Conservation (phyloP, 2,888 invertebrate genomes). For the Tetanocera ferruginea region DNA sequence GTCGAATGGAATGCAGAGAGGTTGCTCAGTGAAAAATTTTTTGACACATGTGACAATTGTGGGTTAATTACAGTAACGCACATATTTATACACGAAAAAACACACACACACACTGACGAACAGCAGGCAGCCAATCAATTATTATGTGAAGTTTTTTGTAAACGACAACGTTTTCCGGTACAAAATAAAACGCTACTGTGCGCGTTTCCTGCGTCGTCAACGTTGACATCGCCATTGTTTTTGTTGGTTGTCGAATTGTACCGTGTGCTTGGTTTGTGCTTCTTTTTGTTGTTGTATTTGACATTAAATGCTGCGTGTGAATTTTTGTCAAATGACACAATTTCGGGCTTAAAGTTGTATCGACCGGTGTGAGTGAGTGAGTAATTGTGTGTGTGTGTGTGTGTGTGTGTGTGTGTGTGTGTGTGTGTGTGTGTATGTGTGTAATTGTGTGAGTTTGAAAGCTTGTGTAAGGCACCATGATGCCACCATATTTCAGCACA, state of each 20-base stretch:
- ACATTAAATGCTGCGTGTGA: constrained; percentile 36
- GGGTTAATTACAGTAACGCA: constrained; percentile 36
- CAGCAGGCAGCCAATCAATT: constrained; percentile 62
- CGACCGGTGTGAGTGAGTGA: constrained; percentile 7
- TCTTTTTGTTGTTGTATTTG: neutral
- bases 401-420: neutral
- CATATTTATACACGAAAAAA: neutral
- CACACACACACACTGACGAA: constrained; percentile 14
- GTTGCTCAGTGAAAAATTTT: constrained; percentile 38
- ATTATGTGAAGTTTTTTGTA: constrained; percentile 64
- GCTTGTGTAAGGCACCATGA: neutral
- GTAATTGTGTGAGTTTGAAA: neutral
- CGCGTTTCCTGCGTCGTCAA: constrained; percentile 9
- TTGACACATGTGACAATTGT: constrained; percentile 53
- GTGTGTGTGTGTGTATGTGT: constrained; percentile 1
- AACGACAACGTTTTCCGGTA: constrained; percentile 22
- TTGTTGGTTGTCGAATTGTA: neutral
- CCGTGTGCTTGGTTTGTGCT: neutral
- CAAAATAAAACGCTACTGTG: constrained; percentile 3
- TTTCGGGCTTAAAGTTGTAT: constrained; percentile 44
- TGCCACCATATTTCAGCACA: neutral
- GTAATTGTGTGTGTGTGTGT: neutral
- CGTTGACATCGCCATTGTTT: neutral
- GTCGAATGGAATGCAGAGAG: neutral
- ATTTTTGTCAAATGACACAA: constrained; percentile 55